Conservation (phyloP, 2,113 vertebrate species). For the Crotalus helleri region DNA sequence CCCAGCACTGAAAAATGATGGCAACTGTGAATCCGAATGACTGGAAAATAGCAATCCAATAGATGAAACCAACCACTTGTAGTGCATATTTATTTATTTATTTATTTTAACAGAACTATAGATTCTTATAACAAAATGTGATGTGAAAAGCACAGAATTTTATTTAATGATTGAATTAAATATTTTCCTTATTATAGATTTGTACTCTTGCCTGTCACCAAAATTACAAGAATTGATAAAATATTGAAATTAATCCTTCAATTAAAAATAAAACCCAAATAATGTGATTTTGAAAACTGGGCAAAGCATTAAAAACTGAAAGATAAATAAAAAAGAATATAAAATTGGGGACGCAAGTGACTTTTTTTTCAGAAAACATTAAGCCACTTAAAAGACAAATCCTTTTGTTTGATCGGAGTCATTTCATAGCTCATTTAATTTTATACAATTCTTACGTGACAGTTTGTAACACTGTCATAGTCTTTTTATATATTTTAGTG, state of each 20-base stretch:
- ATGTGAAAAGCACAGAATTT: not conserved
- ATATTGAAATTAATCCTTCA: not conserved
- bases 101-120: not conserved
- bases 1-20: not conserved
- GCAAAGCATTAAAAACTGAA: not conserved
- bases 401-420: not conserved
- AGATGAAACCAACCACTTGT: not conserved
- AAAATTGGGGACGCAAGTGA: not conserved
- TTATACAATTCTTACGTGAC: not conserved
- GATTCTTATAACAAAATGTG: not conserved
- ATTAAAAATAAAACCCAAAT: not conserved
- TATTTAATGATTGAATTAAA: not conserved
- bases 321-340: not conserved
- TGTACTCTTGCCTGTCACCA: not conserved
- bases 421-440: not conserved
- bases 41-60: not conserved
- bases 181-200: not conserved
- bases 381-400: fast-evolving
- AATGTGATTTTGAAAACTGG: not conserved
- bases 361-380: constrained; percentile 16
- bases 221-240: not conserved
- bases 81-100: not conserved
- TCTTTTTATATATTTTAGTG: not conserved
- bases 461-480: not conserved
- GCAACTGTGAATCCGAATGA: not conserved